Evolutionary conservation across 2,888 invertebrate species (phyloP).

Genomic region (Troglohyphantes excavatus): DNA sequence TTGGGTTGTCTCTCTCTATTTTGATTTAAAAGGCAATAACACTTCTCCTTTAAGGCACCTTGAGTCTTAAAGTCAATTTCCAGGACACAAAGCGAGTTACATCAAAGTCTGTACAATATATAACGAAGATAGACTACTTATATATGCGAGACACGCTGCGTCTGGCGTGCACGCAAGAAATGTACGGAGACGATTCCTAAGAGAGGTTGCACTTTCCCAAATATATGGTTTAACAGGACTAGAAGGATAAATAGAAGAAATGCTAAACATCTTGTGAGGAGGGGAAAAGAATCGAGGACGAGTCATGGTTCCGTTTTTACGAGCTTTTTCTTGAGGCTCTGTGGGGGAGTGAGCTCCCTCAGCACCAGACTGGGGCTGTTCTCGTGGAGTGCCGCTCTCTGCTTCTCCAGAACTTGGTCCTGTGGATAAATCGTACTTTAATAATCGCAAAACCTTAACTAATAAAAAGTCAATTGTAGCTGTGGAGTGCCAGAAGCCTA

Average conservation of each 20-base stretch:
- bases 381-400: conserved; percentile 22
- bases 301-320: neutral
- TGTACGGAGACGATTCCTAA: neutral
- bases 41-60: too few relatives aligned
- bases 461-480: too few relatives aligned
- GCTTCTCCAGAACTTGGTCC: conserved; percentile 51
- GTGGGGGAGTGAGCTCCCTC: conserved; percentile 60
- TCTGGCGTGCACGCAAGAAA: too few relatives aligned
- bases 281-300: too few relatives aligned
- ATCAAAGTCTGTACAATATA: too few relatives aligned
- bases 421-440: neutral
- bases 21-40: too few relatives aligned
- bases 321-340: conserved; percentile 57
- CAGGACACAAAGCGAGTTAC: too few relatives aligned
- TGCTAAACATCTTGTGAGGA: neutral
- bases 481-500: too few relatives aligned
- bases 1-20: neutral
- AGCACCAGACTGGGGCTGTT: conserved; percentile 51
- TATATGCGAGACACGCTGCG: neutral
- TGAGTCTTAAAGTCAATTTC: too few relatives aligned
- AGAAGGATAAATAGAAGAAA: conserved; percentile 27
- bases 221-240: conserved; percentile 40
- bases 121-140: neutral
- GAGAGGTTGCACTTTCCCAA: conserved; percentile 63
- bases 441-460: too few relatives aligned